These are phyloP conservation scores for Drosophila miranda DNA, from an alignment of 1,140 invertebrate species.

Conservation along the genomic window DNA sequence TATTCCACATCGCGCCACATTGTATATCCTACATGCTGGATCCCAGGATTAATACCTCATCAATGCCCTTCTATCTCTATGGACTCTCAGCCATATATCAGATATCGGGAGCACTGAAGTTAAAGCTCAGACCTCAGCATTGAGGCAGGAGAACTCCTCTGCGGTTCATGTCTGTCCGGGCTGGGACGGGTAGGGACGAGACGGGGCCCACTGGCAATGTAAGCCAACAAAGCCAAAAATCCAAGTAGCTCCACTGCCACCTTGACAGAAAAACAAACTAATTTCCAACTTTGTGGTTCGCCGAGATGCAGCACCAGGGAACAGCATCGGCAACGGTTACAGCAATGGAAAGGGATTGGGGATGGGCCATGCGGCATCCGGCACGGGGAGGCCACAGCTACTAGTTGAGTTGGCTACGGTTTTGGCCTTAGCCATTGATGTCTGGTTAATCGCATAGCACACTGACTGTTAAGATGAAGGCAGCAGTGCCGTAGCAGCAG, in stretches of 20 bases:
- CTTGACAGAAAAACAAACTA: conserved; percentile 54
- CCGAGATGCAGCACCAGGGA: conserved; percentile 33
- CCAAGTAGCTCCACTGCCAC: conserved; percentile 42
- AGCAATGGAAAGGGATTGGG: background rate
- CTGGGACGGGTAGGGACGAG: too few species aligned
- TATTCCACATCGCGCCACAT: too few species aligned
- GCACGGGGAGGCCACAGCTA: conserved; percentile 35
- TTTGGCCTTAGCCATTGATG: conserved; percentile 49
- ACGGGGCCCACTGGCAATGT: conserved; percentile 13
- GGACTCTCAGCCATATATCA: too few species aligned
- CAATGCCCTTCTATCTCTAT: too few species aligned
- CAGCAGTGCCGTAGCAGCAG: background rate
- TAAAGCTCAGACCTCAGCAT: background rate
- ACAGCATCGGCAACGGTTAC: background rate
- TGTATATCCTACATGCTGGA: too few species aligned
- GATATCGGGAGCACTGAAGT: conserved; percentile 3
- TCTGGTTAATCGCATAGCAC: conserved; percentile 47
- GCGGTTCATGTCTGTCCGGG: background rate
- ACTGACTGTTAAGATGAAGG: conserved; percentile 3
- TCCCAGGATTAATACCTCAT: too few species aligned
- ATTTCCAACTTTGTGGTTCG: conserved; percentile 53
- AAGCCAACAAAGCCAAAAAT: conserved; percentile 48
- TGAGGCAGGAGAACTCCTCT: background rate
- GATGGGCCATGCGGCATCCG: background rate
- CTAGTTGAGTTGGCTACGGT: conserved; percentile 40